These are phyloP conservation scores for Sebastes oblongus DNA, from an alignment of 2,797 vertebrate genomes.

Conservation along the genomic window DNA sequence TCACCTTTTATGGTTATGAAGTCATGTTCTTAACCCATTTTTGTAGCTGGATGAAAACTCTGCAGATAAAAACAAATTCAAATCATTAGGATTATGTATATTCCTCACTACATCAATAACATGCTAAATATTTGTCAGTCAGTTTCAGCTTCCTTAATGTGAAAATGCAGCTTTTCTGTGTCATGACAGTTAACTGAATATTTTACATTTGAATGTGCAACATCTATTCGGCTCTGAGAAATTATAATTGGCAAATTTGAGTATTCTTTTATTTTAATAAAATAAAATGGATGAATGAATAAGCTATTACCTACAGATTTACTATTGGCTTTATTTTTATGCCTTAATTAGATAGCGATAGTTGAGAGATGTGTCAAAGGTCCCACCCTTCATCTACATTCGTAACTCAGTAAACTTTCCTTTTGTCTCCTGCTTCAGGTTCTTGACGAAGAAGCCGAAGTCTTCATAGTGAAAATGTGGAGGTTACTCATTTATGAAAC, in stretches of 20 bases:
- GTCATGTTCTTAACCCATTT: too few species aligned
- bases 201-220: not conserved
- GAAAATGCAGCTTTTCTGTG: not conserved
- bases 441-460: conserved; percentile 98
- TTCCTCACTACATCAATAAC: too few species aligned
- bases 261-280: not conserved
- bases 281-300: not conserved
- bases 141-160: not conserved
- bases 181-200: too few species aligned
- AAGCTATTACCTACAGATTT: not conserved
- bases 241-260: not conserved
- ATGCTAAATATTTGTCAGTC: too few species aligned
- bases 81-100: too few species aligned
- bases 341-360: too few species aligned
- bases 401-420: not conserved
- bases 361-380: not conserved
- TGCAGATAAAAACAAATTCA: too few species aligned
- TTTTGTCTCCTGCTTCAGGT: conserved; percentile 81
- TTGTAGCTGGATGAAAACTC: too few species aligned
- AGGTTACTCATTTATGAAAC: conserved; percentile 99
- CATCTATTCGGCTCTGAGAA: not conserved
- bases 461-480: conserved; percentile 99
- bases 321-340: not conserved
- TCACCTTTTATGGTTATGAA: too few species aligned
- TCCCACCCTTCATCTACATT: not conserved